These are phyloP conservation scores for Pipa parva DNA, from an alignment of 2,113 vertebrate species.

Conservation along the genomic window DNA sequence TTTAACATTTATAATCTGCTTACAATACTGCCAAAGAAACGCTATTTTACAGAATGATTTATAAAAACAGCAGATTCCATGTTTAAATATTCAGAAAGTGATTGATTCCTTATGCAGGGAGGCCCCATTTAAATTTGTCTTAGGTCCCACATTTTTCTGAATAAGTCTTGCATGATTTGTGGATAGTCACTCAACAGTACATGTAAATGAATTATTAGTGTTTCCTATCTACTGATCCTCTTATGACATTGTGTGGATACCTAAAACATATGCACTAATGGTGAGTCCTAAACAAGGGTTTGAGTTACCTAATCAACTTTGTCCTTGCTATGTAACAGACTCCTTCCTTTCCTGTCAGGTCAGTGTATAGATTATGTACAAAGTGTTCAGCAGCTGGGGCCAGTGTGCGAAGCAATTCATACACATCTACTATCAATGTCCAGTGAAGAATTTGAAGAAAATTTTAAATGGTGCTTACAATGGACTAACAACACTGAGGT, in stretches of 20 bases:
- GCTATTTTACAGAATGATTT: too few relatives aligned
- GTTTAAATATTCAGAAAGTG: too few relatives aligned
- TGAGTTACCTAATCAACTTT: not conserved
- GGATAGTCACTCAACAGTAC: too few relatives aligned
- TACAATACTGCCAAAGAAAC: too few relatives aligned
- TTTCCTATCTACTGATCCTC: too few relatives aligned
- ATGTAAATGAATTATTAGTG: too few relatives aligned
- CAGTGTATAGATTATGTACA: conserved; percentile 54
- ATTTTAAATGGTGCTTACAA: conserved; percentile 52
- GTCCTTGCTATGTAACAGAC: not conserved
- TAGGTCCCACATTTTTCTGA: too few relatives aligned
- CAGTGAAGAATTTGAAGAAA: conserved; percentile 50
- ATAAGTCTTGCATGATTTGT: too few relatives aligned
- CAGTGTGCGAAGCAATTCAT: conserved; percentile 62
- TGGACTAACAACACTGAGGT: conserved; percentile 68
- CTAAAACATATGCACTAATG: not conserved
- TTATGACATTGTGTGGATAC: not conserved
- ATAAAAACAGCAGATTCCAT: too few relatives aligned
- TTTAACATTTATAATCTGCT: too few relatives aligned
- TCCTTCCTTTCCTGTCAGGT: conserved; percentile 48
- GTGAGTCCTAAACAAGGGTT: not conserved
- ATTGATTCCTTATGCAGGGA: too few relatives aligned
- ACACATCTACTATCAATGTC: conserved; percentile 54
- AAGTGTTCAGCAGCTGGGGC: conserved; percentile 62
- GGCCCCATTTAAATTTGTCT: too few relatives aligned